phyloP scores from a whole-genome alignment of 2,888 invertebrate genomes.

The Lobophora halterata region DNA sequence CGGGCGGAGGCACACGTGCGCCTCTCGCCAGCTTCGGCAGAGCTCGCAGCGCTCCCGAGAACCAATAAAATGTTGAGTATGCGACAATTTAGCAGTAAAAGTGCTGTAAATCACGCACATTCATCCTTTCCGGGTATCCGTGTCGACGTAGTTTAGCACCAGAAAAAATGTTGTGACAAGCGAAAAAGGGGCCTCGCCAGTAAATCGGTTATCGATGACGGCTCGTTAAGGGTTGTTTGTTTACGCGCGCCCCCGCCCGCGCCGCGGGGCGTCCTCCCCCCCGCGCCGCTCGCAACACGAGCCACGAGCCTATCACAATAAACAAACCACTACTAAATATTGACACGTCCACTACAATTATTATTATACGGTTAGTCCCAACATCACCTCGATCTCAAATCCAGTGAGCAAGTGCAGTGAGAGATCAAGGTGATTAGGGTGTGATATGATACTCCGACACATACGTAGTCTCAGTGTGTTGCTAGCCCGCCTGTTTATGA shows the following conservation, averaged over 20 bases:
- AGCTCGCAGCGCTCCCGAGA: conserved; percentile 57
- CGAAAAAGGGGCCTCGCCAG: conserved; percentile 28
- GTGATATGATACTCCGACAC: too few relatives aligned
- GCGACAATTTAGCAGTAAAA: conserved; percentile 49
- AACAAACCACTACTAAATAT: too few relatives aligned
- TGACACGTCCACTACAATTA: too few relatives aligned
- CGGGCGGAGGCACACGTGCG: too few relatives aligned
- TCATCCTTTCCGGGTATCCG: conserved; percentile 45
- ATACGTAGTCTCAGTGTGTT: too few relatives aligned
- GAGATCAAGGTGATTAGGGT: too few relatives aligned
- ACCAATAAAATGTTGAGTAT: conserved; percentile 57
- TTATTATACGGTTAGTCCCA: too few relatives aligned
- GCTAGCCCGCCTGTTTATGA: too few relatives aligned
- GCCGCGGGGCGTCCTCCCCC: conserved; percentile 20
- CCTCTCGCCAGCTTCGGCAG: too few relatives aligned
- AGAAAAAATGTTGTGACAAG: conserved; percentile 47
- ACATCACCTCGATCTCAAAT: too few relatives aligned
- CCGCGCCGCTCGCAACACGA: neutral
- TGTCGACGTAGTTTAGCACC: conserved; percentile 4
- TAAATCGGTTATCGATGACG: conserved; percentile 19
- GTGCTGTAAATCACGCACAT: conserved; percentile 42
- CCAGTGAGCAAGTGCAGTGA: too few relatives aligned
- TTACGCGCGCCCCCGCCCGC: conserved; percentile 4
- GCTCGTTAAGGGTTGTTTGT: conserved; percentile 22
- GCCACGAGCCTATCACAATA: too few relatives aligned